These are phyloP conservation scores for Phoenoteleia sp. DNA, from an alignment of 2,888 invertebrate species.

Conservation along the genomic window DNA sequence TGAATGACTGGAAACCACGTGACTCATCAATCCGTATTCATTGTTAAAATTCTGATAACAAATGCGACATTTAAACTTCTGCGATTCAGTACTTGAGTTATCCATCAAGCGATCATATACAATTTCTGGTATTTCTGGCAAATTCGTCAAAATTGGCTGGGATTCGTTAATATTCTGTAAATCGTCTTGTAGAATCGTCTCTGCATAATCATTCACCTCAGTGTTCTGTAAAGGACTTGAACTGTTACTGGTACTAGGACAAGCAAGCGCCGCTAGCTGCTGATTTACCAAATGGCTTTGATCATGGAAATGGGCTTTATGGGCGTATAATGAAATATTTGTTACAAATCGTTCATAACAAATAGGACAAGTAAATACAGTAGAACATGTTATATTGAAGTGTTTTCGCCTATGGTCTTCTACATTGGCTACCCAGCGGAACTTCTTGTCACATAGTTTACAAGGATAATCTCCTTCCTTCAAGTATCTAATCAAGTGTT, in stretches of 20 bases:
- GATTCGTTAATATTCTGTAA: not conserved
- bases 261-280: not conserved
- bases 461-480: conserved; percentile 55
- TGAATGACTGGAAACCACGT: conserved; percentile 27
- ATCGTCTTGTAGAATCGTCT: conserved; percentile 34
- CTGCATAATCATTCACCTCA: conserved; percentile 26
- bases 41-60: conserved; percentile 20
- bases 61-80: conserved; percentile 35
- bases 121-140: not conserved
- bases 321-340: conserved; percentile 59
- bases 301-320: conserved; percentile 64
- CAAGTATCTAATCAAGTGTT: conserved; percentile 54
- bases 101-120: not conserved
- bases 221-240: conserved; percentile 24
- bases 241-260: not conserved
- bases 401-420: conserved; percentile 67
- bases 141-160: not conserved
- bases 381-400: conserved; percentile 51
- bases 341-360: conserved; percentile 57
- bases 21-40: conserved; percentile 43
- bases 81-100: not conserved
- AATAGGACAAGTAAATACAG: conserved; percentile 53
- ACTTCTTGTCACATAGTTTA: conserved; percentile 61
- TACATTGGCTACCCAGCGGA: conserved; percentile 47
- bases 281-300: not conserved